Conservation (phyloP, 2,888 invertebrate genomes). For the Lasiommata megera region DNA sequence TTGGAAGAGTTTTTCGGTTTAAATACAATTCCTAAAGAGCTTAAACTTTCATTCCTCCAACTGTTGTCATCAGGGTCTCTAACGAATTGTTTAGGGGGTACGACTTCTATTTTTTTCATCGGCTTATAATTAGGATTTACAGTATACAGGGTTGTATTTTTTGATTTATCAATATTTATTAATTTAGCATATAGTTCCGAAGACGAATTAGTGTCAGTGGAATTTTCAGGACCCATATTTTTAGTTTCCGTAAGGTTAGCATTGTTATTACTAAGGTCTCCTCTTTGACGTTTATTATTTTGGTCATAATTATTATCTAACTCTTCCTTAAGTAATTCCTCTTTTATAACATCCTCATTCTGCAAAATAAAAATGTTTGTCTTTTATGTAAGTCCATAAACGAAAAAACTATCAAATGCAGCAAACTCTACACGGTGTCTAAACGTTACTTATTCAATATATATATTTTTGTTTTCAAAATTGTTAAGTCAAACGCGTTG, state of each 20-base stretch:
- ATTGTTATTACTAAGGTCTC: constrained; percentile 20
- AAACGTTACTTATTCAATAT: no score
- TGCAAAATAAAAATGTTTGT: constrained; percentile 43
- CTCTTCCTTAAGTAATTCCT: constrained; percentile 60
- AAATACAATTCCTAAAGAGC: constrained; percentile 71
- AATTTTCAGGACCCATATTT: background rate
- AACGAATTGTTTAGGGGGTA: constrained; percentile 56
- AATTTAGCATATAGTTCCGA: constrained; percentile 53
- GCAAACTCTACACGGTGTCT: no score
- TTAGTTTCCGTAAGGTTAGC: constrained; percentile 1
- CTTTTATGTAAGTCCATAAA: no score
- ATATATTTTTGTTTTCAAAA: no score
- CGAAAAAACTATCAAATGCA: no score
- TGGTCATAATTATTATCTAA: constrained; percentile 47
- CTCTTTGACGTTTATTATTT: constrained; percentile 40
- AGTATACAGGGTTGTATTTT: constrained; percentile 50
- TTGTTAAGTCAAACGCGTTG: no score
- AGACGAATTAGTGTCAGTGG: constrained; percentile 26
- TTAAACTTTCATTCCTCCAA: constrained; percentile 75
- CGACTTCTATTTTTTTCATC: constrained; percentile 67
- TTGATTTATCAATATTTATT: constrained; percentile 48
- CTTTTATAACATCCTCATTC: constrained; percentile 62
- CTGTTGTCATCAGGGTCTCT: constrained; percentile 73
- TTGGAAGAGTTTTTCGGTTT: constrained; percentile 72
- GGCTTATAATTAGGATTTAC: constrained; percentile 65